Percentiles rank a stretch among this genome's conserved stretches.
Conservation (phyloP, 2,113 vertebrate genomes). For the Scolopax mira region DNA sequence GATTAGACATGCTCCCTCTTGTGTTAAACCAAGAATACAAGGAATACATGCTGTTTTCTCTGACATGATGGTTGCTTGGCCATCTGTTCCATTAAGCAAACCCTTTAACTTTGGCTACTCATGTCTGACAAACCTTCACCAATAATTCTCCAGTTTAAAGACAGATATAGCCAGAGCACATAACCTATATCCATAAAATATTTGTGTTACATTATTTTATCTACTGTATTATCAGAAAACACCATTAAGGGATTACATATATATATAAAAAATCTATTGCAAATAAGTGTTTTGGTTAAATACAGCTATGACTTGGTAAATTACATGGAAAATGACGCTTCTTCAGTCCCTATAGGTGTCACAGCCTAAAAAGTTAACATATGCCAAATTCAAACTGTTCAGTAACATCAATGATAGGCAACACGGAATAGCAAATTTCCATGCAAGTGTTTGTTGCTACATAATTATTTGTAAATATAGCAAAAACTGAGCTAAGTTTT, state of each 20-base stretch:
- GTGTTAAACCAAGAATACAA: slow-evolving; percentile 71
- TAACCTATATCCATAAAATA: not conserved
- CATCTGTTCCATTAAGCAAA: slow-evolving; percentile 67
- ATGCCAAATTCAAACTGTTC: not conserved
- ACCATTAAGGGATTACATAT: not conserved
- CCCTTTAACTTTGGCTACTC: slow-evolving; percentile 45
- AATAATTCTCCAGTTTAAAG: not conserved
- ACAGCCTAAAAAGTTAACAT: not conserved
- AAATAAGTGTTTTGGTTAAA: not conserved
- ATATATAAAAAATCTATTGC: not conserved
- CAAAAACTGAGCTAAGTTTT: not conserved
- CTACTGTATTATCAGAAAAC: not conserved
- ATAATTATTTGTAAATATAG: not conserved
- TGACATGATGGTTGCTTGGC: slow-evolving; percentile 67
- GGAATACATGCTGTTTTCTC: slow-evolving; percentile 67
- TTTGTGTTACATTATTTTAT: not conserved
- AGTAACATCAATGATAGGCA: not conserved
- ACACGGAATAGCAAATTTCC: not conserved
- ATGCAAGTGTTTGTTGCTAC: not conserved
- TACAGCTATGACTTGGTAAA: not conserved
- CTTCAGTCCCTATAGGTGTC: not conserved
- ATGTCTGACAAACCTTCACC: slow-evolving; percentile 40
- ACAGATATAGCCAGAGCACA: not conserved
- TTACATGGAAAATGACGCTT: not conserved
- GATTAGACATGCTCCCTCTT: slow-evolving; percentile 76